Evolutionary conservation across 2,113 vertebrate genomes (phyloP), one percentile per base, ranked within the genome.

Genomic region (Lota lota): DNA sequence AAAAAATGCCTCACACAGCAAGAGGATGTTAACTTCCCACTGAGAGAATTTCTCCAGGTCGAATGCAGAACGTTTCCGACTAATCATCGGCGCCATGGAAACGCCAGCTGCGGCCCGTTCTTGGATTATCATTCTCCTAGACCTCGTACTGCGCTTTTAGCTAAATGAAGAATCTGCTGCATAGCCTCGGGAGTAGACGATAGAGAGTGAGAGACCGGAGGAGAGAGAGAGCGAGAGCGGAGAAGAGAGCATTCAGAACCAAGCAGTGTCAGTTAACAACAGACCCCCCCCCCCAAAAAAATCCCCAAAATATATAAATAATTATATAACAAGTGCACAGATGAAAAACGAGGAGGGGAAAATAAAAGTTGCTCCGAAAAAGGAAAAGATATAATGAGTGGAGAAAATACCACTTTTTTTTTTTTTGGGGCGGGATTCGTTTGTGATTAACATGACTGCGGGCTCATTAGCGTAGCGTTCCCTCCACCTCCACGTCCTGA

Each of bases 11-110:
- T 7, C 22, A 97, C 95, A 95, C 96, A 94, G 96, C 96, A 95
- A 98, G 97, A 94, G 94, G 95, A 98, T 98, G 95, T 95, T 96
- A 95, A 96, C 94, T 94, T 97, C 97, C 97, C 94, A 97, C 97
- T 95, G 97, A 94, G 96, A 96, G 94, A 96, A 97, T 98, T 98
- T 99, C 97, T 99, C 95, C 96, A 98, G 97, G 97, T 99, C 96
- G 94, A 95, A 96, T 96, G 96, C 94, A 96, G 97, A 98, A 94
- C 92, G 92, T 93, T 86, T 94, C 93, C 91, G 80, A 97, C 97
- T 98, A 98, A 99, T 99, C 97, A 98, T 95, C 95, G 85, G 93
- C 93, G 92, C 95, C 93, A 92, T 92, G 94, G 94, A 95, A 94
- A 92, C 94, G 93, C 94, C 97, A 98, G 97, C 97, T 98, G 97